Evolutionary conservation across 2,113 vertebrate genomes (phyloP).

Genomic region (Petromus typicus): DNA sequence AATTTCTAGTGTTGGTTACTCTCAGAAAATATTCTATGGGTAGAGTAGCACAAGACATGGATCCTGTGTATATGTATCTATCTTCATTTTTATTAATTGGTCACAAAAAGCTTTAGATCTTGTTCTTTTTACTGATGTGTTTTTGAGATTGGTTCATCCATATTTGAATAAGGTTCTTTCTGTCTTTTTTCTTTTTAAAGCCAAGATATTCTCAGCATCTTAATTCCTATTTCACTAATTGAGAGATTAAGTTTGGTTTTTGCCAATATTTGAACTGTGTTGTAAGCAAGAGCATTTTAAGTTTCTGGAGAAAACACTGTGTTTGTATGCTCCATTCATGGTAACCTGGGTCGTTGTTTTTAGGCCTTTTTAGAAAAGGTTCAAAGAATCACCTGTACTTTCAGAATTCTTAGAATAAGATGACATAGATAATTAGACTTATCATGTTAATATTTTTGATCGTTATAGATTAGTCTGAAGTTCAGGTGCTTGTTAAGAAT

Average conservation of each 20-base stretch:
- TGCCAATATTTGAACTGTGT: conserved; percentile 1
- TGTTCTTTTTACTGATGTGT: conserved; percentile 22
- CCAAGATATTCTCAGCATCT: neutral
- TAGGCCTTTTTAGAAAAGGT: neutral
- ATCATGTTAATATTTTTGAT: conserved; percentile 4
- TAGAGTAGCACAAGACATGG: neutral
- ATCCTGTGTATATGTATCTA: neutral
- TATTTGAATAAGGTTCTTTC: neutral
- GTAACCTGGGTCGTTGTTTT: neutral
- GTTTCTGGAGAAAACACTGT: conserved; percentile 8
- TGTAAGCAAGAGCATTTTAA: conserved; percentile 35
- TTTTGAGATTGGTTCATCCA: conserved; percentile 34
- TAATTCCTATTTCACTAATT: conserved; percentile 4
- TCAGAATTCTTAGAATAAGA: conserved; percentile 1
- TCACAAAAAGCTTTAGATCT: conserved; percentile 14
- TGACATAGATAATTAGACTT: neutral
- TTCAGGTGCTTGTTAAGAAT: neutral
- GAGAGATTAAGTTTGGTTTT: conserved; percentile 25
- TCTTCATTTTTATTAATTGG: neutral
- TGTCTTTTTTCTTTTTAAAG: neutral
- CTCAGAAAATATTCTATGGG: neutral
- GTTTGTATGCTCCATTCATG: neutral
- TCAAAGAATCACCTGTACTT: conserved; percentile 11
- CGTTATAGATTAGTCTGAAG: neutral
- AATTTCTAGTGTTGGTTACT: too few species aligned